Evolutionary conservation across 2,113 vertebrate genomes (phyloP), one percentile per base, ranked within the genome.

Genomic region (Aramus guarauna): DNA sequence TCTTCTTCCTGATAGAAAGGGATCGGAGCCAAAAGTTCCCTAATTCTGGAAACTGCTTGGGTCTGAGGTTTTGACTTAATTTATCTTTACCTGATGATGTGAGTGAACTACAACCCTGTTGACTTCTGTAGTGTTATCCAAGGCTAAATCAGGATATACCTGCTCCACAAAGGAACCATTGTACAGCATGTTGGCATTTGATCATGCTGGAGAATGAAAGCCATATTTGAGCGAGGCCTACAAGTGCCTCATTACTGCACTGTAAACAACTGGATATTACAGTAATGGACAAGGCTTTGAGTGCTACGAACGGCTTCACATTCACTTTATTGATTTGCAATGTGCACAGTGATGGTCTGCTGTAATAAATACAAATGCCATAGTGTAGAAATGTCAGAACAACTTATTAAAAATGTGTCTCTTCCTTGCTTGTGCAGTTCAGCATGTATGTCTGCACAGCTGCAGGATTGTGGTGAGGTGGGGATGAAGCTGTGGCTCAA

Each of bases 261-360:
- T 96, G 90, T 94, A 96, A 95, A 95, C 87, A 97, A 94, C 92
- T 82, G 93, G 90, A 62, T 60, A 95, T 82, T 84, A 45, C 91
- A 93, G 93, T 72, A 94, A 94, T 83, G 92, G 95, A 89, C 94
- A 96, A 82, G 95, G 76, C 82, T 96, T 75, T 94, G 94, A 96
- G 94, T 80, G 91, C 94, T 92, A 63, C 0, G 58, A 94, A 64
- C 11, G 3, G 88, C 77, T 96, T 95, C 90, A 74, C 92, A 90
- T 95, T 96, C 92, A 8, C 93, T 75, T 74, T 96, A 97, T 95
- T 97, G 96, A 95, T 97, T 96, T 97, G 94, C 89, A 96, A 52
- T 32, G 93, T 96, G 90, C 81, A 75, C 88, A n/a, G 94, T 75
- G 94, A 95, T 97, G 84, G 86, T 94, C 87, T 91, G 88, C 92